These are phyloP conservation scores for Heteronetta atricapilla DNA, from an alignment of 2,113 vertebrate species.

Conservation along the genomic window DNA sequence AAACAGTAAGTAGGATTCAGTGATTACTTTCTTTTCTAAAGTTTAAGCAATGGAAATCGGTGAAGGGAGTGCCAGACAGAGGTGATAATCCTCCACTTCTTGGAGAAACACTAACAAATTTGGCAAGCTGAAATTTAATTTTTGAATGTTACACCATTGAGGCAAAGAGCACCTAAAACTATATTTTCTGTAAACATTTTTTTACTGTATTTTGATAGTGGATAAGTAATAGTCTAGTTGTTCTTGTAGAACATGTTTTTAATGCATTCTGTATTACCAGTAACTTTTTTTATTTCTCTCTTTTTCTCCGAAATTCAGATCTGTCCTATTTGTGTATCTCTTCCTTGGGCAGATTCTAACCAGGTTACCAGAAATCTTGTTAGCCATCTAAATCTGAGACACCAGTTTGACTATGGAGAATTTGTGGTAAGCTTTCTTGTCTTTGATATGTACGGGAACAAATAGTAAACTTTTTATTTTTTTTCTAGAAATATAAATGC, in stretches of 20 bases:
- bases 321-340: constrained; percentile 85
- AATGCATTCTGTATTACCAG: not conserved
- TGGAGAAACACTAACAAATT: not conserved
- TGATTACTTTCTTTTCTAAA: not conserved
- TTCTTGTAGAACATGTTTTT: not conserved
- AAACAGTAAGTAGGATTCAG: not conserved
- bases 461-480: not conserved
- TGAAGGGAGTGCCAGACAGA: not conserved
- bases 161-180: not conserved
- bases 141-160: not conserved
- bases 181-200: not conserved
- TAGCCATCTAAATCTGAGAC: constrained; percentile 84
- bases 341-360: constrained; percentile 84
- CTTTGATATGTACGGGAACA: constrained; percentile 17
- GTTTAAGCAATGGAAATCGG: not conserved
- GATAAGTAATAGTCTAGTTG: not conserved
- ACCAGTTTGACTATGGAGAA: constrained; percentile 83
- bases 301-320: constrained; percentile 72
- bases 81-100: not conserved
- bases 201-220: not conserved
- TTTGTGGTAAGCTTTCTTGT: constrained; percentile 81
- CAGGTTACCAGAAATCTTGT: constrained; percentile 85
- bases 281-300: constrained; percentile 15
- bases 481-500: not conserved
- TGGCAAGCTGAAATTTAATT: not conserved